Conservation (phyloP, 1,140 invertebrate species). For the Thalassaphorura encarpata region DNA sequence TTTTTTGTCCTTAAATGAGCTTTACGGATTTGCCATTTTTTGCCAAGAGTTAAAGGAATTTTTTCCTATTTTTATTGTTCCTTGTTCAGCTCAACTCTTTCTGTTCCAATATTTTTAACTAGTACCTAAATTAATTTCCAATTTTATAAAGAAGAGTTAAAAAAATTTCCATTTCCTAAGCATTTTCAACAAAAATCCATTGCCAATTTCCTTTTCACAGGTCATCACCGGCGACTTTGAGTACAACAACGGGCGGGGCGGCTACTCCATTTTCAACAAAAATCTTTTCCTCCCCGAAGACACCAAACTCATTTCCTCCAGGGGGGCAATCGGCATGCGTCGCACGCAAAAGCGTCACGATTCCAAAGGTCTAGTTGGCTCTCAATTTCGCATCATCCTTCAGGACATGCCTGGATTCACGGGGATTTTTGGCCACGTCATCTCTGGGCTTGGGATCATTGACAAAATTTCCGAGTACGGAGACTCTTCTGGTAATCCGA, state of each 20-base stretch:
- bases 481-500: slow-evolving; percentile 63
- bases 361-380: slow-evolving; percentile 67
- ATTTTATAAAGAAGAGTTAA: too few species aligned
- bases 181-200: too few species aligned
- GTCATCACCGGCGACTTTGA: slow-evolving; percentile 70
- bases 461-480: slow-evolving; percentile 67
- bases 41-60: too few species aligned
- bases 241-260: slow-evolving; percentile 66
- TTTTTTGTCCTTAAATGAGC: too few species aligned
- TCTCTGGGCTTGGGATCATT: slow-evolving; percentile 67
- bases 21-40: too few species aligned
- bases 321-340: slow-evolving; percentile 70
- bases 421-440: slow-evolving; percentile 68
- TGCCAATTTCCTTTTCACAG: slow-evolving; percentile 6
- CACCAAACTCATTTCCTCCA: slow-evolving; percentile 56
- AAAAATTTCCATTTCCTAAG: too few species aligned
- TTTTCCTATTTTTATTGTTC: background rate
- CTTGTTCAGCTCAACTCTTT: background rate
- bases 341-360: slow-evolving; percentile 68
- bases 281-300: slow-evolving; percentile 71
- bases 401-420: slow-evolving; percentile 64
- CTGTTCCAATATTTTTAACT: background rate
- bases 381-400: slow-evolving; percentile 69
- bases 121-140: background rate
- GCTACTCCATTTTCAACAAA: slow-evolving; percentile 63